Evolutionary conservation across 2,113 vertebrate genomes (phyloP), one percentile per base, ranked within the genome.

Genomic region (Nesogale talazaci): DNA sequence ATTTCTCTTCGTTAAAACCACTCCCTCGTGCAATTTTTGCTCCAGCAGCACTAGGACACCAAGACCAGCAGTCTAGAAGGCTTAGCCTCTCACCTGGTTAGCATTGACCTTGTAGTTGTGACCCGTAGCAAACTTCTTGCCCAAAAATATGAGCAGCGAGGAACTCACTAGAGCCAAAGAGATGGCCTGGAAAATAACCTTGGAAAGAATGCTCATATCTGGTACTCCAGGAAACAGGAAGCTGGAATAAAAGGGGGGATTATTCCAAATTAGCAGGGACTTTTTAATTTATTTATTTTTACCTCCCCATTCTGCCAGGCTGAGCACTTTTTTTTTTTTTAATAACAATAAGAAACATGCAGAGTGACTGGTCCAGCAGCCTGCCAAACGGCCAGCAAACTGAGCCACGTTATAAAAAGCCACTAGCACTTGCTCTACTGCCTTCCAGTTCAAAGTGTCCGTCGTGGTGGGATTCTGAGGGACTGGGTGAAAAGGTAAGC

Each of bases 141-240:
- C 97, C 91, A 97, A 57, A 94, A 97, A 97, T 77, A 96, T 29
- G 12, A 98, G 96, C 92, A 98, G 92, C 88, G 97, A 96, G 42
- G 97, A 95, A 93, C 97, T 98, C 83, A 98, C 95, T 22, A 96
- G 19, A 92, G 97, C 94, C 84, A 98, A 88, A 83, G 97, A 98
- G 9, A 97, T 90, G 29, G 97, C 96, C 91, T 97, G 94, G 57
- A 92, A 42, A 85, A 97, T 12, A 76, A 98, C 16, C 0, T 56
- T 65, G n/a, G 10, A 10, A 75, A 97, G 42, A 80, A 89, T 23
- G 74, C 78, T 56, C n/a, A 96, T 38, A 56, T 96, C 89, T 88
- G 97, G 97, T 0, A 0, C 34, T 23, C 61, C 19, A 63, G 97
- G 97, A 93, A 94, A 79, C 79, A 97, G 65, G 93, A 97, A 98